Percentiles rank a stretch among this genome's conserved stretches.
phyloP scores from a whole-genome alignment of 2,113 vertebrate species.

The Addax nasomaculatus region DNA sequence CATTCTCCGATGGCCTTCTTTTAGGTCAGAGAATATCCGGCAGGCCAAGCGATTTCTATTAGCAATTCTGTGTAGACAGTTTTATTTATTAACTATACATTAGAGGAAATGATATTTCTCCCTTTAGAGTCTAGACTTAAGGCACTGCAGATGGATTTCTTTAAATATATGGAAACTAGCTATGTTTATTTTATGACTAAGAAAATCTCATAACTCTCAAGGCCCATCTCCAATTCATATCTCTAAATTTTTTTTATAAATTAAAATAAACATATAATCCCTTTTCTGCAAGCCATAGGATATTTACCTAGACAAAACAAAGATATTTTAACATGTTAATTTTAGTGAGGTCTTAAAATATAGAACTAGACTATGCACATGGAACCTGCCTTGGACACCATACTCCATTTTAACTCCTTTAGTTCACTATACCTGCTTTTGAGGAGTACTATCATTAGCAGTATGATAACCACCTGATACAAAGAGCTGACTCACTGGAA shows the following conservation, averaged over 20 bases:
- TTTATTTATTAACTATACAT: slow-evolving; percentile 76
- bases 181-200: slow-evolving; percentile 74
- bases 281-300: slow-evolving; percentile 52
- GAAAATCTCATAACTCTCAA: slow-evolving; percentile 64
- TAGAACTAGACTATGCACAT: background rate
- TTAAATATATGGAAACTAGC: slow-evolving; percentile 64
- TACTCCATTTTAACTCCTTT: background rate
- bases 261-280: slow-evolving; percentile 62
- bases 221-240: slow-evolving; percentile 60
- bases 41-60: slow-evolving; percentile 57
- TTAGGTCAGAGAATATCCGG: slow-evolving; percentile 41
- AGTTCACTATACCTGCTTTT: background rate
- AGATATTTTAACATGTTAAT: slow-evolving; percentile 54
- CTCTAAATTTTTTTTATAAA: slow-evolving; percentile 71
- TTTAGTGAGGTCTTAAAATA: slow-evolving; percentile 46
- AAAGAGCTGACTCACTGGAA: background rate
- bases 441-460: background rate
- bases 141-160: slow-evolving; percentile 54
- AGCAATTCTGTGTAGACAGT: slow-evolving; percentile 63
- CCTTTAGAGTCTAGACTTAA: slow-evolving; percentile 65
- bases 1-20: background rate
- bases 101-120: slow-evolving; percentile 71
- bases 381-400: background rate
- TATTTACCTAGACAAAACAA: slow-evolving; percentile 54
- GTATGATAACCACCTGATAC: background rate